phyloP scores from a whole-genome alignment of 2,888 invertebrate genomes.

The Orchestes rusci region DNA sequence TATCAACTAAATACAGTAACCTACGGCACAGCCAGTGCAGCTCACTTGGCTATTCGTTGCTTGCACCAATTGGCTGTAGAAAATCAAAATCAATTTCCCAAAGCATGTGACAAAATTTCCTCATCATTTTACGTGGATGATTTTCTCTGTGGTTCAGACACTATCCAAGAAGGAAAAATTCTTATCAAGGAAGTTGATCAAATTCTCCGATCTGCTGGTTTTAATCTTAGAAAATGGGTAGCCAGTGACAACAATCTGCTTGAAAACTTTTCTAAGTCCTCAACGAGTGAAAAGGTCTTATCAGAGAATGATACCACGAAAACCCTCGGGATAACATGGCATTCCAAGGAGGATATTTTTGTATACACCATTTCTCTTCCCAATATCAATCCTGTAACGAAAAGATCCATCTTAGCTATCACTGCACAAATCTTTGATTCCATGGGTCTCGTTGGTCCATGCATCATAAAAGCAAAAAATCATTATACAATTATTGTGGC shows the following conservation, averaged over 20 bases:
- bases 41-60: conserved; percentile 2
- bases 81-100: conserved; percentile 5
- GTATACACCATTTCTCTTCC: neutral
- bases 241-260: neutral
- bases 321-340: conserved; percentile 2
- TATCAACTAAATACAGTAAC: conserved; percentile 3
- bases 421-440: conserved; percentile 2
- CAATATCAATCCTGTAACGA: neutral
- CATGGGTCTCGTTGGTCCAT: neutral
- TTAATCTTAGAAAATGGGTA: conserved; percentile 4
- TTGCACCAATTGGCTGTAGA: conserved; percentile 12
- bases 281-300: too few relatives aligned
- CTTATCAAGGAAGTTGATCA: conserved; percentile 7
- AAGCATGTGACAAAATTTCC: neutral
- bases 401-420: neutral
- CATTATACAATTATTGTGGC: neutral
- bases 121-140: neutral
- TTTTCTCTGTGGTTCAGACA: neutral
- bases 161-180: conserved; percentile 11
- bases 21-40: conserved; percentile 2
- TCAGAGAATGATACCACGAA: neutral
- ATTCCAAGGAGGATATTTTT: neutral
- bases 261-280: too few relatives aligned
- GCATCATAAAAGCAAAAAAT: neutral
- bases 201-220: conserved; percentile 5